Percentiles rank a stretch among this genome's conserved stretches.
phyloP scores from a whole-genome alignment of 2,113 vertebrate genomes.

The Microcebus tavaratra region DNA sequence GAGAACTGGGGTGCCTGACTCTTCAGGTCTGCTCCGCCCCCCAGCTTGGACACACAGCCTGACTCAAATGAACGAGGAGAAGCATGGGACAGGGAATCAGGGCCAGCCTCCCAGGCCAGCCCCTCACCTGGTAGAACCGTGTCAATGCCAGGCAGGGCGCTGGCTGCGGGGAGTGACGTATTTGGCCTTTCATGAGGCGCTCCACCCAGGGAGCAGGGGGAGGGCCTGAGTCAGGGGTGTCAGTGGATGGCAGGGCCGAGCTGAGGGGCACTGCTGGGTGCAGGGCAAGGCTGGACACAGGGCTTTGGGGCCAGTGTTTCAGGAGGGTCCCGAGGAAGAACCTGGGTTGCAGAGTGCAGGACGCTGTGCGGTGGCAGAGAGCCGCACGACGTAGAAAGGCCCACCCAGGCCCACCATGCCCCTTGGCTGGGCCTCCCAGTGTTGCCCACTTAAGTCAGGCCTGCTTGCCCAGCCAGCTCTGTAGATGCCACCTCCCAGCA shows the following conservation, averaged over 20 bases:
- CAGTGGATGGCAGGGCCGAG: neutral
- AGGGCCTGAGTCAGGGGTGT: neutral
- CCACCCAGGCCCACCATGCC: neutral
- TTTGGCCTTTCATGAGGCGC: too few species aligned
- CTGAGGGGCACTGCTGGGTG: neutral
- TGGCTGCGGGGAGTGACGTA: neutral
- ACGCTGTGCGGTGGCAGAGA: too few species aligned
- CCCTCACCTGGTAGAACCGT: neutral
- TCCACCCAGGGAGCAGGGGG: neutral
- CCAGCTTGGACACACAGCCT: neutral
- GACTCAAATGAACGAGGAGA: neutral
- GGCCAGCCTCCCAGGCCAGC: neutral
- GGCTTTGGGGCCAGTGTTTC: neutral
- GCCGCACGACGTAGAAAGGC: too few species aligned
- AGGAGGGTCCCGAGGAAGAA: neutral
- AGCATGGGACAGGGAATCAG: neutral
- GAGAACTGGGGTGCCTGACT: neutral
- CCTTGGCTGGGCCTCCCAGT: rapidly evolving
- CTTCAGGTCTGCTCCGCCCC: neutral
- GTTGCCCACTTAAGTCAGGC: neutral
- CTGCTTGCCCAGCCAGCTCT: neutral
- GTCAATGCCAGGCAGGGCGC: neutral
- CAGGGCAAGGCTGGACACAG: neutral
- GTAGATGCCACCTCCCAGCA: neutral
- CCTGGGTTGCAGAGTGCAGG: neutral